A percentile compares a stretch with the other conserved stretches of the same genome.
Evolutionary conservation across 2,113 vertebrate genomes (phyloP).

Genomic region (Alethe diademata): DNA sequence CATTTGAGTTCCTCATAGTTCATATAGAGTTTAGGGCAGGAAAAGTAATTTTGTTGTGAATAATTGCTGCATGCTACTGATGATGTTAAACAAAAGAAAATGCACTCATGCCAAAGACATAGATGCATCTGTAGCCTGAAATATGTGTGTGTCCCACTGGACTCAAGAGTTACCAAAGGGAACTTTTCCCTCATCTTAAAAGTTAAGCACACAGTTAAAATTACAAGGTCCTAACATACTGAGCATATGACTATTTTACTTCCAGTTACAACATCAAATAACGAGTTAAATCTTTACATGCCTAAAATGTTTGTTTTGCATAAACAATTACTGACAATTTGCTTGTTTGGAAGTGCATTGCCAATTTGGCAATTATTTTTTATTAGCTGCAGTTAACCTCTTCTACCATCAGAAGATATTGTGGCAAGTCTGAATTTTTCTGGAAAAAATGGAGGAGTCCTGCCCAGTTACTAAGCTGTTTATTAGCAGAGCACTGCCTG

Average conservation of each 20-base stretch:
- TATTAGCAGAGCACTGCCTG: neutral
- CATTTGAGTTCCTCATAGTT: neutral
- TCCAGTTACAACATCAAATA: neutral
- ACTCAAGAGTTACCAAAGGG: neutral
- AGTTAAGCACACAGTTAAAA: neutral
- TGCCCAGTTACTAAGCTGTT: neutral
- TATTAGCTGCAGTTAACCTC: neutral
- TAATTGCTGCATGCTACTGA: neutral
- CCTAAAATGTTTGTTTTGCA: neutral
- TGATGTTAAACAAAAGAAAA: neutral
- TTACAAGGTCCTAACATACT: neutral
- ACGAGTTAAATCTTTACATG: neutral
- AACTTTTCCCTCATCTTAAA: neutral
- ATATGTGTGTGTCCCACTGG: neutral
- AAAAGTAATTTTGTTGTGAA: neutral
- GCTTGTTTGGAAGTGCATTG: neutral
- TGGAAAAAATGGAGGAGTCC: neutral
- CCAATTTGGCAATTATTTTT: neutral
- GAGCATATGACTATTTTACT: neutral
- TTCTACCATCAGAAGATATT: neutral
- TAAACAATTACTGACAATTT: neutral
- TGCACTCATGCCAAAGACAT: neutral
- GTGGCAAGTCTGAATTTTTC: neutral
- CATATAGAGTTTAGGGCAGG: neutral
- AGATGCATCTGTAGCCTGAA: neutral